Base-by-base conservation (phyloP, 2,797 vertebrate species). In the Amblyraja radiata region DNA sequence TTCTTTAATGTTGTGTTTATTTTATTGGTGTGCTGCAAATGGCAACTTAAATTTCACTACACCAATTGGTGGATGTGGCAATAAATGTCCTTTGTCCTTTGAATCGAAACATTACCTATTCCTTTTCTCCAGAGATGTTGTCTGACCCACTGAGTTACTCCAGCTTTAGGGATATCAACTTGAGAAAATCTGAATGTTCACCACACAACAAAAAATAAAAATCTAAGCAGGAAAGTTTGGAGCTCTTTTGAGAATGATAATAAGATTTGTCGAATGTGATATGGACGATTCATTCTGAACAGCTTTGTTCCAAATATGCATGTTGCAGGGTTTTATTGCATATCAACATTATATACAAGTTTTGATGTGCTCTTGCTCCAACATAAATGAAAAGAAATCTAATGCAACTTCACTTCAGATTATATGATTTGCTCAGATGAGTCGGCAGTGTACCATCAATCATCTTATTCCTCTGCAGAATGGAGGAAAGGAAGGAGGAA, bases 351-450 rank as follows among this genome's bases (percentile, higher is more conserved):
- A 14, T 28, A 63, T 54, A 58, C 0, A n/a, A 46, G 54, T 21
- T 58, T 81, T 25, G 39, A 81, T n/a, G 61, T 65, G 6, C 14
- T 36, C 61, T 88, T 16, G 32, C 61, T 88, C 61, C 3, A 65
- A 14, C 58, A 88, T 65, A 88, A 88, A 65, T 88, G 84, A 61
- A 88, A 65, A 32, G 61, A 32, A 65, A 65, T n/a, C 80, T 3
- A 32, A 16, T 88, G 6, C 10, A 88, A 32, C 28, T 32, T 88
- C 21, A 7, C 61, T 88, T 88, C 14, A 68, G 63, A 65, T 86
- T 14, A 86, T 14, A 16, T 63, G n/a, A 88, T 88, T 88, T 88
- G n/a, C 84, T 65, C 84, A 68, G n/a, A 88, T 68, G n/a, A 13
- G 80, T 2, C 32, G n/a, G 32, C 61, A 4, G 16, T 68, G 1